A percentile compares a stretch with the other conserved stretches of the same genome.
Conservation (phyloP, 2,888 invertebrate species). For the Ferrisia virgata region DNA sequence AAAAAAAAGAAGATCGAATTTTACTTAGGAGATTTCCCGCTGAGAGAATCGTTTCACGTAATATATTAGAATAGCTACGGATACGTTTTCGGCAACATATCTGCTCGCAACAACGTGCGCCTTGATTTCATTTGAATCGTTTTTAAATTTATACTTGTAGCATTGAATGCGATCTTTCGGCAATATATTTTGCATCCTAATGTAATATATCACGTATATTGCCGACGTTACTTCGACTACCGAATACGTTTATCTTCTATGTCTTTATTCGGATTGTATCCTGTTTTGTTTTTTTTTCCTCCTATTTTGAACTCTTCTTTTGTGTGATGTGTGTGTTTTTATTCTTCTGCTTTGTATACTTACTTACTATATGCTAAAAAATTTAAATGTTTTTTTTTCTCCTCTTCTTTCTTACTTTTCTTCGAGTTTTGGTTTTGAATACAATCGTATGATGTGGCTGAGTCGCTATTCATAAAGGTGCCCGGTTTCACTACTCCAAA, state of each 20-base stretch:
- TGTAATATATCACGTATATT: conserved; percentile 44
- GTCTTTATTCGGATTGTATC: conserved; percentile 38
- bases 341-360: too few species aligned
- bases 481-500: neutral
- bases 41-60: conserved; percentile 45
- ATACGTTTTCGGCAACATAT: conserved; percentile 33
- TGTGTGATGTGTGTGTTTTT: neutral
- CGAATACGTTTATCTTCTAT: conserved; percentile 36
- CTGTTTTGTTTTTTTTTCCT: neutral
- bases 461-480: neutral
- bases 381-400: conserved; percentile 6
- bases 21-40: conserved; percentile 41
- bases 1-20: conserved; percentile 43
- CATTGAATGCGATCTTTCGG: conserved; percentile 43
- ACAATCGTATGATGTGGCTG: neutral
- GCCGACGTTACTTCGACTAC: conserved; percentile 39
- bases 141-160: conserved; percentile 44
- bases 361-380: conserved; percentile 30
- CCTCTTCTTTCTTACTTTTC: too few species aligned
- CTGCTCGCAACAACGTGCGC: conserved; percentile 29
- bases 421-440: neutral
- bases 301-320: neutral
- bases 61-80: conserved; percentile 37
- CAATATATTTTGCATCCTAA: conserved; percentile 43
- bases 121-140: conserved; percentile 44